Evolutionary conservation across 1,140 invertebrate species (phyloP), one percentile per base, ranked within the genome.

Genomic region (Rhagoletis zephyria): DNA sequence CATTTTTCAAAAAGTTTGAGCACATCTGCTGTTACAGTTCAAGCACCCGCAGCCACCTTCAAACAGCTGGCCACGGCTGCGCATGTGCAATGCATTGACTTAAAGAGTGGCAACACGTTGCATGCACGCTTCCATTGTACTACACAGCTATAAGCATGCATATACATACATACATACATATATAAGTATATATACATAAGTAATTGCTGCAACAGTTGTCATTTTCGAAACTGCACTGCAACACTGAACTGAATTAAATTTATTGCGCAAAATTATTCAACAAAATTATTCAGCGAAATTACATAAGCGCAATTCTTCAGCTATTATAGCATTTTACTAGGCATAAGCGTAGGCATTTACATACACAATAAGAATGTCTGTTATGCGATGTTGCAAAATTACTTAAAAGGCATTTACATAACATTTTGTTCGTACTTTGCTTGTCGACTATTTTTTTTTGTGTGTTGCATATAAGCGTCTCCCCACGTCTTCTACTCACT

Each of bases 401-500:
- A 16, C 48, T 56, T 40, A 1, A 63, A 63, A 63, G n/a, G n/a
- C n/a, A n/a, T 63, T 63, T 14, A 16, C 30, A 30, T 30, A 30
- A 30, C 30, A 0, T 30, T 30, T 30, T 30, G 30, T 30, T 30
- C 30, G 30, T 30, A 30, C 30, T 30, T 30, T 30, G 30, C 30
- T 30, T 30, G 30, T 30, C 30, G 1, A 30, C 30, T 30, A 30
- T 30, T 30, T 30, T 30, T 30, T 30, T 30, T 30, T 30, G 30
- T 30, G 0, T 30, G 30, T 30, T 30, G 30, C 30, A 30, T 30
- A 30, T 30, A 30, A 30, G 30, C 30, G 30, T 30, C 65, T 42
- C 14, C 2, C 12, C 3, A n/a, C 56, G 19, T 40, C 12, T 85
- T 30, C 87, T 91, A 96, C 97, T 97, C 94, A 97, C 97, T 97